Conservation (phyloP, 2,797 vertebrate species). For the Spea hammondii region DNA sequence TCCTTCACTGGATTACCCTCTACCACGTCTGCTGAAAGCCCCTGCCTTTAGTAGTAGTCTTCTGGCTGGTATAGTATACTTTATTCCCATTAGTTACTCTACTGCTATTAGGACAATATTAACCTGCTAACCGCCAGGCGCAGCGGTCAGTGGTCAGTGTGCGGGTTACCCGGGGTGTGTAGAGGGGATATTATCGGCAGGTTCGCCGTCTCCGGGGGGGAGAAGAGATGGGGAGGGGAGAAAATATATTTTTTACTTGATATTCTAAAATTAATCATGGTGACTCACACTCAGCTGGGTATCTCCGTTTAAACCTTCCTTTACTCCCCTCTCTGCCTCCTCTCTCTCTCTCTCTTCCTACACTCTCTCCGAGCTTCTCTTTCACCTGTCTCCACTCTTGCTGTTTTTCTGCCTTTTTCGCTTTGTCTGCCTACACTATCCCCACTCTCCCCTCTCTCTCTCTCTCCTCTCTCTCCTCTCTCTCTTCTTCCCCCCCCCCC, state of each 20-base stretch:
- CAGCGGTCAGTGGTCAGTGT: background rate
- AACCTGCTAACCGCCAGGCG: background rate
- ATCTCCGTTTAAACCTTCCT: slow-evolving; percentile 4
- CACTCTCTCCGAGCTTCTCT: too few species aligned
- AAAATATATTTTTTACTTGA: slow-evolving; percentile 4
- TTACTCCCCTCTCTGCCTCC: background rate
- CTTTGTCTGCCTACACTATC: background rate
- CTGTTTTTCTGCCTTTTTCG: background rate
- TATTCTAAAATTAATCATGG: slow-evolving; percentile 36
- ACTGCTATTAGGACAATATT: background rate
- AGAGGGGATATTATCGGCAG: background rate
- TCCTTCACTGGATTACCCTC: too few species aligned
- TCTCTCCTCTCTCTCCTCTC: background rate
- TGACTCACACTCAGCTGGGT: slow-evolving; percentile 49
- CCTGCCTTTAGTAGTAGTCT: background rate
- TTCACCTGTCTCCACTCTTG: background rate
- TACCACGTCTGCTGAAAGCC: background rate
- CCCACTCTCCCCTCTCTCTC: background rate
- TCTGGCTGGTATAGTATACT: too few species aligned
- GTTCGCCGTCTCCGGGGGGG: background rate
- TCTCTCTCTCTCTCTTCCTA: background rate
- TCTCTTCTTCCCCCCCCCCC: background rate
- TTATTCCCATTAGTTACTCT: background rate
- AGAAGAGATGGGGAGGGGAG: background rate
- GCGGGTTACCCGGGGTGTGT: background rate